These are phyloP conservation scores for Alcis repandata DNA, from an alignment of 2,888 invertebrate genomes.

Conservation along the genomic window DNA sequence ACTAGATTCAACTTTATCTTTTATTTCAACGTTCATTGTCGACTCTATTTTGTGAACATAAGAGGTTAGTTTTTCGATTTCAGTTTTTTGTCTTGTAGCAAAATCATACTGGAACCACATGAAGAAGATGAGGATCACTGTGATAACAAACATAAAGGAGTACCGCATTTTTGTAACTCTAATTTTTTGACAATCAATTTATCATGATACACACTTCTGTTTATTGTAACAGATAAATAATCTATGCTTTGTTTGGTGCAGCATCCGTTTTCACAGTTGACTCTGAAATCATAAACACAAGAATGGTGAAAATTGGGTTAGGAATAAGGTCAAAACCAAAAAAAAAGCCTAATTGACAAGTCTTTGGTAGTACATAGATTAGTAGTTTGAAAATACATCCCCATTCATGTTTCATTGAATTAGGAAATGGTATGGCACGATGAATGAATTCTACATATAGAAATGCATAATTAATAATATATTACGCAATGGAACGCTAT, in stretches of 20 bases:
- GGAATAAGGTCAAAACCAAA: too few relatives aligned
- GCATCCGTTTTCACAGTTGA: background rate
- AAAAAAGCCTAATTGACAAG: too few relatives aligned
- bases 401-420: too few relatives aligned
- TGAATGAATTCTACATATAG: too few relatives aligned
- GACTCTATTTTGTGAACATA: slow-evolving; percentile 18
- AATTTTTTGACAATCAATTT: background rate
- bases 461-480: too few relatives aligned
- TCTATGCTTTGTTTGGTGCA: background rate
- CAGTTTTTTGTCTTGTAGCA: slow-evolving; percentile 5
- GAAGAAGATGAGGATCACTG: background rate
- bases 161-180: slow-evolving; percentile 5
- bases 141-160: slow-evolving; percentile 5
- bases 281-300: background rate
- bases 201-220: background rate
- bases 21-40: slow-evolving; percentile 16
- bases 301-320: too few relatives aligned
- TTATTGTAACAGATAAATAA: background rate
- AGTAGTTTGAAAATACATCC: too few relatives aligned
- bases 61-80: background rate
- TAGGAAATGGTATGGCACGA: too few relatives aligned
- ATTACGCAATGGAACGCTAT: too few relatives aligned
- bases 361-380: too few relatives aligned
- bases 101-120: slow-evolving; percentile 23
- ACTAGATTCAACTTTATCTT: slow-evolving; percentile 15